Conservation (phyloP, 1,140 invertebrate genomes). For the Lasioglossum albipes region DNA sequence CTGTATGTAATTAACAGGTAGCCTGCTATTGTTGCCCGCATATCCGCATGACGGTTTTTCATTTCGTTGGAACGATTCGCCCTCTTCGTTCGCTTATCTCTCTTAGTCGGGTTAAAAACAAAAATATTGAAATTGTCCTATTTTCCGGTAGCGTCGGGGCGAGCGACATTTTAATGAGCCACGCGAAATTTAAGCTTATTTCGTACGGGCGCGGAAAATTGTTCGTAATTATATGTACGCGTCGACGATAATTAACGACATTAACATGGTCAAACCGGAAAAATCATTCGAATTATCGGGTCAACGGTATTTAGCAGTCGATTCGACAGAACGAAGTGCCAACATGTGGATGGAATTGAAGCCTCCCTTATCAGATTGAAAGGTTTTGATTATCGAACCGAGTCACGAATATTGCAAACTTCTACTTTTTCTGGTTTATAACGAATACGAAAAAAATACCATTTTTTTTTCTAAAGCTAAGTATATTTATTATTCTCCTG, state of each 20-base stretch:
- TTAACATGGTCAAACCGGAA: background rate
- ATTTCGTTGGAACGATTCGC: background rate
- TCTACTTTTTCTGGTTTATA: no score
- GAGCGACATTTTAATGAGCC: background rate
- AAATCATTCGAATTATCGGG: background rate
- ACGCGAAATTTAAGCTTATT: background rate
- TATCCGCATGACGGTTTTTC: background rate
- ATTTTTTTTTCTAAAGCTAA: no score
- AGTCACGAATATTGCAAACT: no score
- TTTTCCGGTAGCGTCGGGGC: no score
- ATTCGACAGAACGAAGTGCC: background rate
- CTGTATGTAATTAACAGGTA: conserved; percentile 59
- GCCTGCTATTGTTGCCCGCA: background rate
- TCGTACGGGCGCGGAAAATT: background rate
- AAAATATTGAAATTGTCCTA: background rate
- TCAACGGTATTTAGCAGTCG: background rate
- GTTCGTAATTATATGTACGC: background rate
- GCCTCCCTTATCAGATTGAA: background rate
- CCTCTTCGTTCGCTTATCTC: background rate
- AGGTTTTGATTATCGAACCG: background rate
- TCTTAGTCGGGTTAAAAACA: background rate
- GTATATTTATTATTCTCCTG: no score
- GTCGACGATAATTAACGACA: background rate
- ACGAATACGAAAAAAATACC: no score
- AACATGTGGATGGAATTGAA: background rate